A percentile compares a stretch with the other conserved stretches of the same genome.
These are phyloP conservation scores for Campylomormyrus numenius DNA, from an alignment of 2,113 vertebrate genomes.

Conservation along the genomic window DNA sequence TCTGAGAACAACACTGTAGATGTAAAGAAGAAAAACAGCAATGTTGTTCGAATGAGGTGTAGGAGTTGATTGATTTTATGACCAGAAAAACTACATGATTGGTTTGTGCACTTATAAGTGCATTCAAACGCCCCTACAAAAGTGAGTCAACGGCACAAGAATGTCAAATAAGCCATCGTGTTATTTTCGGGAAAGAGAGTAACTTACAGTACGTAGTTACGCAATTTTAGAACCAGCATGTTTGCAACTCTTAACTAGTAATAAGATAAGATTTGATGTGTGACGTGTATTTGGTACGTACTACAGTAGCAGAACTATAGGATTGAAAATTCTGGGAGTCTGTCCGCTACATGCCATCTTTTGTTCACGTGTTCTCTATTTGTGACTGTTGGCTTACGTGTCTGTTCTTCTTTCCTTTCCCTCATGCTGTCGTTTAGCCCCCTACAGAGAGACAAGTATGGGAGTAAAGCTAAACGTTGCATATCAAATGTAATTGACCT, in stretches of 20 bases:
- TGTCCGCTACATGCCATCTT: slow-evolving; percentile 69
- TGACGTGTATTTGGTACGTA: background rate
- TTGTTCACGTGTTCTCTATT: slow-evolving; percentile 66
- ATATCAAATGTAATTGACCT: slow-evolving; percentile 87
- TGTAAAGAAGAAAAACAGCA: background rate
- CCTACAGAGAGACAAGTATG: slow-evolving; percentile 99
- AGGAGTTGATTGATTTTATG: background rate
- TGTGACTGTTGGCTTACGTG: slow-evolving; percentile 80
- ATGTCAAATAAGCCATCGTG: background rate
- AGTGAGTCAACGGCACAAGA: background rate
- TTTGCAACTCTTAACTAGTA: background rate
- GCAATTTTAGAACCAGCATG: background rate
- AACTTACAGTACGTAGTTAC: background rate
- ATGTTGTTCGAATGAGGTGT: background rate
- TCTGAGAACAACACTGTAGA: background rate
- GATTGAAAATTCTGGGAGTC: slow-evolving; percentile 22
- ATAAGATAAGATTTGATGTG: background rate
- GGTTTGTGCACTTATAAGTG: background rate
- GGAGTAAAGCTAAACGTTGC: slow-evolving; percentile 86
- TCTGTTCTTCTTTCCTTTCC: slow-evolving; percentile 70
- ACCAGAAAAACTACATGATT: background rate
- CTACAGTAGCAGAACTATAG: background rate
- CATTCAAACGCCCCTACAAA: background rate
- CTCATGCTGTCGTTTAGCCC: slow-evolving; percentile 93
- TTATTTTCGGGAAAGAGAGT: background rate